Conservation (phyloP, 2,888 invertebrate species). For the Tipula confusa region DNA sequence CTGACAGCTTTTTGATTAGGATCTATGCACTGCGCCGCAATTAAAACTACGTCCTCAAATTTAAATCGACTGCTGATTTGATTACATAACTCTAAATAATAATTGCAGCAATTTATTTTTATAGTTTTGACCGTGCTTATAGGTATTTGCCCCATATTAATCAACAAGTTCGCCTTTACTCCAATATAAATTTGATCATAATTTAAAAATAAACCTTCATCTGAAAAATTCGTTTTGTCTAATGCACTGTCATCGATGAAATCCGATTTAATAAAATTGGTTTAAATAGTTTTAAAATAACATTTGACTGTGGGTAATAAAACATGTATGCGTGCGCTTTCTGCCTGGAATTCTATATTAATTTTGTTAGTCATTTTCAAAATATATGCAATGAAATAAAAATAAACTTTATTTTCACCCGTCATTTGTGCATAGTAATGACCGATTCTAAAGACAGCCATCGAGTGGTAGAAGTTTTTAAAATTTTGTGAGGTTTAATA, state of each 20-base stretch:
- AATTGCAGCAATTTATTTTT: slow-evolving; percentile 31
- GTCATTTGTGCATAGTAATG: not conserved
- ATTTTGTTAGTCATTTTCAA: not conserved
- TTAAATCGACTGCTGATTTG: slow-evolving; percentile 32
- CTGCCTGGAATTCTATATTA: not conserved
- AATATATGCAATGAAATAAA: too few species aligned
- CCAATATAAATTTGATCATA: slow-evolving; percentile 32
- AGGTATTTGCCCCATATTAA: not conserved
- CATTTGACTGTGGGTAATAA: not conserved
- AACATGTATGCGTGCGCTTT: not conserved
- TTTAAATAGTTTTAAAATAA: not conserved
- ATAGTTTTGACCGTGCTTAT: not conserved
- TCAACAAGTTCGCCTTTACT: slow-evolving; percentile 31
- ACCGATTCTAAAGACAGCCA: slow-evolving; percentile 40
- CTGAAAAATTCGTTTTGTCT: not conserved
- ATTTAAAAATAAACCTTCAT: not conserved
- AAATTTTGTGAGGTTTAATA: slow-evolving; percentile 39
- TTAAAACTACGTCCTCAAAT: slow-evolving; percentile 32
- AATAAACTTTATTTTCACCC: not conserved
- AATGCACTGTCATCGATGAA: not conserved
- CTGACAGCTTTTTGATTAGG: slow-evolving; percentile 30
- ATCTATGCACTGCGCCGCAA: slow-evolving; percentile 31
- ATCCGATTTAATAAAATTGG: not conserved
- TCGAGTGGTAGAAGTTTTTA: slow-evolving; percentile 39
- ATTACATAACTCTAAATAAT: slow-evolving; percentile 32